Evolutionary conservation across 2,113 vertebrate genomes (phyloP), one percentile per base, ranked within the genome.

Genomic region (Numenius arquata): DNA sequence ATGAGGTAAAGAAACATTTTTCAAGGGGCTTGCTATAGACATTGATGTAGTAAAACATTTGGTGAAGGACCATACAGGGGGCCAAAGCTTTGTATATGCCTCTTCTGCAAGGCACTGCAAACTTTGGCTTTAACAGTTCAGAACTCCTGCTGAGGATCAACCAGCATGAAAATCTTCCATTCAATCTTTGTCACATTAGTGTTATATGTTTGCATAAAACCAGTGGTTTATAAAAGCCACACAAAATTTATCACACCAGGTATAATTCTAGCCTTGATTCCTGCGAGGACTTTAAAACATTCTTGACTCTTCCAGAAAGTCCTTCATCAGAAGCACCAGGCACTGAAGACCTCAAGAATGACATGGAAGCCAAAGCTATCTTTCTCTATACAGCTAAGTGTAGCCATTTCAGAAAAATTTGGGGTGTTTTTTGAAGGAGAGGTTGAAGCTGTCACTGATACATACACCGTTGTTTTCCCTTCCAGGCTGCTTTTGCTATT

Each of bases 381-480:
- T 76, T 82, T 88, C 79, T 18, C 16, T 38, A 52, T 67, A 26
- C 30, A 40, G 63, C 26, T 41, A 20, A 36, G 22, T 20, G 45
- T 20, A 62, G 22, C 8, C 9, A 23, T 41, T 73, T 76, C 36
- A 55, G 40, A 77, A 82, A 50, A 53, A 36, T 5, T 0, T 3
- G 0, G 3, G 1, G 0, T 0, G 12, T 65, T 84, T 72, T 45
- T 78, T 78, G 79, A 75, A 73, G 25, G 40, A 75, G 27, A 88
- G 18, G 3, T 63, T 77, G 53, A 52, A 66, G 26, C 41, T 55
- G 19, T 58, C 59, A 47, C 34, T 48, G 41, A 41, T 32, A 18
- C 12, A 41, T 23, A 13, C 3, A 23, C 5, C 17, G 18, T 12
- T 85, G 59, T 74, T 70, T 83, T 36, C 47, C 61, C 40, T 72